Evolutionary conservation across 53 echinoderm and acorn worm genomes (phyloP).

Genomic region (Henricia sp.): DNA sequence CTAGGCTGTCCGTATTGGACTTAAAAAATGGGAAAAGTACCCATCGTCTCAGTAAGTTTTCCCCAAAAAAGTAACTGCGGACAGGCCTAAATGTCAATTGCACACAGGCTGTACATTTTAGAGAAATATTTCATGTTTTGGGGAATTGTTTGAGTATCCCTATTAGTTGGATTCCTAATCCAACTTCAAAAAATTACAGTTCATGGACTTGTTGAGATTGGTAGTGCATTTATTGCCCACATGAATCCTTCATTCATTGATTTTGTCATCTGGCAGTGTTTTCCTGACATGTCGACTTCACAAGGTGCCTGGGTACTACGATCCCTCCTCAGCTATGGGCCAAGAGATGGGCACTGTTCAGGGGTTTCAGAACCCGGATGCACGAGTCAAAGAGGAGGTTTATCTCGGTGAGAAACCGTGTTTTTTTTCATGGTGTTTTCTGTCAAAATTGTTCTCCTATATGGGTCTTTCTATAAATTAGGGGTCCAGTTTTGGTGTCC

Average conservation of each 20-base stretch:
- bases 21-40: too few relatives aligned
- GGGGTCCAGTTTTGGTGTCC: too few relatives aligned
- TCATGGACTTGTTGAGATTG: neutral
- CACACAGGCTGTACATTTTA: too few relatives aligned
- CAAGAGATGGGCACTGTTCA: slow-evolving; percentile 86
- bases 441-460: too few relatives aligned
- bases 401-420: slow-evolving; percentile 94
- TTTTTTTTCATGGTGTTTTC: too few relatives aligned
- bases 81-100: too few relatives aligned
- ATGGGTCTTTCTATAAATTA: too few relatives aligned
- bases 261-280: slow-evolving; percentile 71
- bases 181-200: neutral
- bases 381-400: slow-evolving; percentile 79
- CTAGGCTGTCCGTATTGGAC: too few relatives aligned
- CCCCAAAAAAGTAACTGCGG: too few relatives aligned
- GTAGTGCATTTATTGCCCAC: neutral
- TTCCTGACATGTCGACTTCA: slow-evolving; percentile 91
- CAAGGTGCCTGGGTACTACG: slow-evolving; percentile 94
- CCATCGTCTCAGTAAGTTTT: too few relatives aligned
- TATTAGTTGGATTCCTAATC: neutral
- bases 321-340: slow-evolving; percentile 78
- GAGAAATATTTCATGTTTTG: too few relatives aligned
- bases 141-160: neutral
- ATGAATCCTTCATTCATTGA: neutral
- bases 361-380: slow-evolving; percentile 91